Evolutionary conservation across 2,888 invertebrate species (phyloP).

Genomic region (Athalia circularis): DNA sequence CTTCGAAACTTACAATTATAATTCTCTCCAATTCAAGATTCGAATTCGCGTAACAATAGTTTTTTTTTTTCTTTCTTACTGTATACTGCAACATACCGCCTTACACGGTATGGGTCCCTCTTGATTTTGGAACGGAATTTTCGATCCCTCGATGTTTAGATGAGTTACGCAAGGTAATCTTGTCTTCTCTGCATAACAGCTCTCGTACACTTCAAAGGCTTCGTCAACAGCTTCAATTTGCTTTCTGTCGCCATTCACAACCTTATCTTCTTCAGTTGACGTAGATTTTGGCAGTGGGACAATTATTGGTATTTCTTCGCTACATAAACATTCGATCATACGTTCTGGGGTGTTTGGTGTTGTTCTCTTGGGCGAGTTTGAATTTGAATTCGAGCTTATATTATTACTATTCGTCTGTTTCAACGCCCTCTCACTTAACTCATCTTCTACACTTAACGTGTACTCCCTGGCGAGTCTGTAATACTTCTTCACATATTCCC

Average conservation of each 20-base stretch:
- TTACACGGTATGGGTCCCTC: constrained; percentile 66
- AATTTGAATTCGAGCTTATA: constrained; percentile 37
- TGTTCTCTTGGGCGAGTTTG: constrained; percentile 43
- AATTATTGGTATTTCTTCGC: constrained; percentile 61
- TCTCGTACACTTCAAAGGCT: constrained; percentile 70
- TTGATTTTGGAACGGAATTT: constrained; percentile 54
- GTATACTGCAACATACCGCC: constrained; percentile 69
- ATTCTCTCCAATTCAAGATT: background rate
- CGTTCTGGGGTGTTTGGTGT: constrained; percentile 61
- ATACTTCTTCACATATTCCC: constrained; percentile 67
- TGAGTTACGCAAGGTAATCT: constrained; percentile 55
- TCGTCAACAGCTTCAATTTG: constrained; percentile 65
- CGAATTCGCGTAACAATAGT: too few species aligned
- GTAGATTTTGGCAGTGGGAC: constrained; percentile 49
- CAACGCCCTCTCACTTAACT: constrained; percentile 45
- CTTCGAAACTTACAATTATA: background rate
- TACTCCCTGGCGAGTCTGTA: constrained; percentile 66
- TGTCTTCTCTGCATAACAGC: constrained; percentile 62
- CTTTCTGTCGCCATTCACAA: constrained; percentile 14
- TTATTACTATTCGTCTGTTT: constrained; percentile 39
- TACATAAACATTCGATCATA: constrained; percentile 56
- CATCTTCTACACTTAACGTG: constrained; percentile 60
- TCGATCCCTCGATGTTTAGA: constrained; percentile 51
- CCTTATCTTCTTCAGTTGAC: constrained; percentile 46
- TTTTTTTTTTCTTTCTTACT: constrained; percentile 56